Base-by-base conservation (phyloP, 2,888 invertebrate genomes). In the Gymnoscelis rufifasciata region DNA sequence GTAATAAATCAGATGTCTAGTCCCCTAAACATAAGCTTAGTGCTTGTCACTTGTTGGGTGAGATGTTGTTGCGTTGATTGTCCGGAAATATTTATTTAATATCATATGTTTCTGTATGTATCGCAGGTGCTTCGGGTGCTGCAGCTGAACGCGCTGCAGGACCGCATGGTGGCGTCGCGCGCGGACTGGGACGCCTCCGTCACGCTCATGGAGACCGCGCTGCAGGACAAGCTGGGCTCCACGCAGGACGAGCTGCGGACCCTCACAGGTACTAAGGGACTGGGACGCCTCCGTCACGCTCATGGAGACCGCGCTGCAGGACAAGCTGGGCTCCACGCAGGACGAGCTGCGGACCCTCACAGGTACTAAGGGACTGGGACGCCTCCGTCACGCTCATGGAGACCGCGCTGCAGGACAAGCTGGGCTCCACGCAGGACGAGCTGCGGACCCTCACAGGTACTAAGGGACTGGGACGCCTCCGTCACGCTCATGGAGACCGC, bases 211-310 rank as follows among this genome's bases (percentile, higher is more conserved):
- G 97, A 98, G 75, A 88, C 88, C 0, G 95, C 96, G 0, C 90
- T 98, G 0, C 91, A 90, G 62, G 94, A 95, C 13, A 93, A 94
- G 63, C 84, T 98, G 0, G 78, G 90, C 45, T 77, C 82, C 43
- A 93, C 92, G 2, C 47, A 64, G 11, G 29, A 54, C 2, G 61
- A 66, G 0, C 60, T 98, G 5, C 89, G 89, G 41, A 91, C 94
- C 53, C 91, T 98, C 39, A 81, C 83, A 0, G 86, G 50, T 50
- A n/a, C n/a, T n/a, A n/a, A n/a, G n/a, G 6, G 83, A 83, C 56
- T 99, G 99, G 99, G 98, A 99, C 83, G 89, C 92, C 24, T 97
- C 99, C 10, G 94, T 97, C 6, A 90, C 92, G 61, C 97, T 99
- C 75, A 91, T 99, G 78, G 97, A 98, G 75, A 88, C 88, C 0